Base-by-base conservation (phyloP, 2,888 invertebrate genomes). In the Drosophila paramelanica region DNA sequence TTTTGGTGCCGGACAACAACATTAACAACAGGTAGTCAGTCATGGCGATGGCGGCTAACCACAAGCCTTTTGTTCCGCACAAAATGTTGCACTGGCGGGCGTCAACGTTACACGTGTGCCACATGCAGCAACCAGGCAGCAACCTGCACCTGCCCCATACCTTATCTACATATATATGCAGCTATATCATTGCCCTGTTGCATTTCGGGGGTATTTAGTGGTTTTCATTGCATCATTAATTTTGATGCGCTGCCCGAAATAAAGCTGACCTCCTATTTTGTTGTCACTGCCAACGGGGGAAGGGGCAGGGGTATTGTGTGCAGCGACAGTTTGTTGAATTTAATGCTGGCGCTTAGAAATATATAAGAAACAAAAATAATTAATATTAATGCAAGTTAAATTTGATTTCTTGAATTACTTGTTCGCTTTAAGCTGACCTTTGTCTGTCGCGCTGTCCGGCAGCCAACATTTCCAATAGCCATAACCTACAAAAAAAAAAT, bases 151-250 rank as follows among this genome's bases (percentile, higher is more conserved):
- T 87, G 81, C 77, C 62, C 25, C 56, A 13, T 31, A 1, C 2
- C n/a, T 23, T 6, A 55, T 52, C 62, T 47, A 27, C 13, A 31
- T 3, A 0, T 33, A 11, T n/a, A n/a, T 17, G 17, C 36, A 36
- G 45, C 61, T 38, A n/a, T 52, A 49, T 57, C 59, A 46, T 27
- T 43, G 53, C 75, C 50, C 60, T 59, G 69, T 67, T 86, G 86
- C 82, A 73, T 75, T 85, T 88, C 67, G 67, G 64, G 68, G 56
- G 73, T 75, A 81, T 85, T 82, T 85, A 85, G 83, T 60, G 84
- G 73, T 69, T 86, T 74, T 83, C 77, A 80, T 73, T 83, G 84
- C 84, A 86, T 85, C 84, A 89, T 85, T 88, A 85, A 88, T 83
- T 84, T 85, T 73, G 76, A 83, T 88, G 87, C 62, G 67, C 78